Evolutionary conservation across 64 coral and sea anemone species (phyloP), one percentile per base, ranked within the genome.

Genomic region (Stylophora pistillata): DNA sequence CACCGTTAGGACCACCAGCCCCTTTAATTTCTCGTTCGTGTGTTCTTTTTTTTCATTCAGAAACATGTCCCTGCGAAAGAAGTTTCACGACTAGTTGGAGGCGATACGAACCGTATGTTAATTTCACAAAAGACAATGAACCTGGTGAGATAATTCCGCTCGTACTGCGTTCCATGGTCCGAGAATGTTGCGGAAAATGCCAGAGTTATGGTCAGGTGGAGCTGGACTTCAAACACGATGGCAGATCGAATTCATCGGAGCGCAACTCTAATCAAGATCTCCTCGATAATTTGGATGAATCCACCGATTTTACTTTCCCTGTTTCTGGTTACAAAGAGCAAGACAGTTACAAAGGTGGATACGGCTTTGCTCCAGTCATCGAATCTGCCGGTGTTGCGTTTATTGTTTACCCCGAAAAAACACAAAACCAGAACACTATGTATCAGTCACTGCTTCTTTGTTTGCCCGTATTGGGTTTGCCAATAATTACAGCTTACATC

Each of bases 231-330:
- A 86, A 71, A 70, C 15, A n/a, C 56, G 71, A 96, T 28, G 82
- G 95, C 59, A 41, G 74, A 7, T 47, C 77, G 17, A 9, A 87
- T 17, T 20, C 52, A 52, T 88, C 95, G 17, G 55, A 28, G 71
- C 76, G 90, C 61, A 76, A 58, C 27, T 76, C 86, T 4, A 53
- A 71, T 57, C 65, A 2, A 9, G 25, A 61, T 21, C 87, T 91
- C 16, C 28, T 91, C 0, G 25, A 78, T 25, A 29, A 41, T 2
- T 82, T 96, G 14, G 82, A 81, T 30, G 74, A 82, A 13, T 9
- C 17, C 18, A 86, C 92, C 6, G 95, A 96, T 61, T 89, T 98
- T 20, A 95, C 89, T 47, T 98, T 98, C 52, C 96, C 96, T 0
- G 72, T 98, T 20, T 85, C 92, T 71, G 96, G 96, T 7, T 89